phyloP scores from a whole-genome alignment of 1,140 invertebrate genomes.

The Hirudo medicinalis region DNA sequence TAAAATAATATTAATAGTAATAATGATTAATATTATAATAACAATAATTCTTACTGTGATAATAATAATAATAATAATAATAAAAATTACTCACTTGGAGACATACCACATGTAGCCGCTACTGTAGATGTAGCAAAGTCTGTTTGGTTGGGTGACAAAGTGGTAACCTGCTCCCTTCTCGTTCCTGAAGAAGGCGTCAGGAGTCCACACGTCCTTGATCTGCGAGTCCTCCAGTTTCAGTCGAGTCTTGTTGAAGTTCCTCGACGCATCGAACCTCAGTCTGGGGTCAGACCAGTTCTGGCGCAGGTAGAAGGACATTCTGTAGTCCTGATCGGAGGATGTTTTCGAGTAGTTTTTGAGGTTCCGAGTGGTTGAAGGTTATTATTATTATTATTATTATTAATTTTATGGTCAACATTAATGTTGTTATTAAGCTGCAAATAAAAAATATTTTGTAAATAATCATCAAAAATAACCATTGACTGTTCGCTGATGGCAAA shows the following conservation, averaged over 20 bases:
- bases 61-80: background rate
- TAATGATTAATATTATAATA: too few species aligned
- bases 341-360: too few species aligned
- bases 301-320: conserved; percentile 36
- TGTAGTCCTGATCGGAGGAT: too few species aligned
- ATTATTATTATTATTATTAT: too few species aligned
- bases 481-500: conserved; percentile 25
- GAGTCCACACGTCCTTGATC: conserved; percentile 31
- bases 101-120: conserved; percentile 41
- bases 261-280: conserved; percentile 26
- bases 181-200: conserved; percentile 40
- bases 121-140: conserved; percentile 50
- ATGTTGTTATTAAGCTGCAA: too few species aligned
- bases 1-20: too few species aligned
- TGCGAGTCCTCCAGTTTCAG: conserved; percentile 30
- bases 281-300: conserved; percentile 38
- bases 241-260: conserved; percentile 21
- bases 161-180: conserved; percentile 47
- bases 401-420: too few species aligned
- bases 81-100: conserved; percentile 27
- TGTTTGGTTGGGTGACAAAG: conserved; percentile 47
- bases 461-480: conserved; percentile 20
- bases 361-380: too few species aligned
- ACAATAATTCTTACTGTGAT: too few species aligned
- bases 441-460: too few species aligned